Evolutionary conservation across 1,140 invertebrate species (phyloP).

Genomic region (Oncopodura yosiiana): DNA sequence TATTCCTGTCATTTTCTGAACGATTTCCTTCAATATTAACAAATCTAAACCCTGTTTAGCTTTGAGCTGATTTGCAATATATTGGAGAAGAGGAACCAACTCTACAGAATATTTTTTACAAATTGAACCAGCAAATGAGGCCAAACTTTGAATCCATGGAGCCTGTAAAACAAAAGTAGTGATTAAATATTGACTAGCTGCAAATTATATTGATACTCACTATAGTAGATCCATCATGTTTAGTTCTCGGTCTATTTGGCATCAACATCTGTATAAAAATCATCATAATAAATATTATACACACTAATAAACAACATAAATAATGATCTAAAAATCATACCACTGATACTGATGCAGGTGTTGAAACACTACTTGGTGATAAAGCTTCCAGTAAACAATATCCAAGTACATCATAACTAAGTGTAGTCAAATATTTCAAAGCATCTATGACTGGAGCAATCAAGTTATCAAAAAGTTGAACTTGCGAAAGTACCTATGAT

Average conservation of each 20-base stretch:
- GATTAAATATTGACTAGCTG: too few species aligned
- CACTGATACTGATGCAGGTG: slow-evolving; percentile 5
- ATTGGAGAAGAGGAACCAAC: slow-evolving; percentile 86
- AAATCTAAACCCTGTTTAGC: slow-evolving; percentile 90
- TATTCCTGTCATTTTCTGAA: slow-evolving; percentile 98
- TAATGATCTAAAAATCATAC: slow-evolving; percentile 1
- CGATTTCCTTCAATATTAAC: slow-evolving; percentile 91
- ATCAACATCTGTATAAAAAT: slow-evolving; percentile 35
- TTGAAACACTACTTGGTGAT: slow-evolving; percentile 42
- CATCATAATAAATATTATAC: slow-evolving; percentile 2
- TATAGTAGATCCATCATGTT: slow-evolving; percentile 86
- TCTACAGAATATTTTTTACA: slow-evolving; percentile 98
- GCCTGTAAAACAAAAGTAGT: too few species aligned
- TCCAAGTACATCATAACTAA: slow-evolving; percentile 92
- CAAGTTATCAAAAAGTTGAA: slow-evolving; percentile 95
- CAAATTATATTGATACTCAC: too few species aligned
- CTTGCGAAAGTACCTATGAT: slow-evolving; percentile 66
- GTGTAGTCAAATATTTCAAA: slow-evolving; percentile 86
- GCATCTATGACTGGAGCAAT: slow-evolving; percentile 94
- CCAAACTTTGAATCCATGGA: slow-evolving; percentile 85
- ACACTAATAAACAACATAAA: not conserved
- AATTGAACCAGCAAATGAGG: slow-evolving; percentile 86
- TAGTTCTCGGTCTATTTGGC: slow-evolving; percentile 54
- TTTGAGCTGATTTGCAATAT: slow-evolving; percentile 94
- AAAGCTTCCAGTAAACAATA: slow-evolving; percentile 92